Evolutionary conservation across 2,797 vertebrate genomes (phyloP), one percentile per base, ranked within the genome.

Genomic region (Leucoraja ocellata): DNA sequence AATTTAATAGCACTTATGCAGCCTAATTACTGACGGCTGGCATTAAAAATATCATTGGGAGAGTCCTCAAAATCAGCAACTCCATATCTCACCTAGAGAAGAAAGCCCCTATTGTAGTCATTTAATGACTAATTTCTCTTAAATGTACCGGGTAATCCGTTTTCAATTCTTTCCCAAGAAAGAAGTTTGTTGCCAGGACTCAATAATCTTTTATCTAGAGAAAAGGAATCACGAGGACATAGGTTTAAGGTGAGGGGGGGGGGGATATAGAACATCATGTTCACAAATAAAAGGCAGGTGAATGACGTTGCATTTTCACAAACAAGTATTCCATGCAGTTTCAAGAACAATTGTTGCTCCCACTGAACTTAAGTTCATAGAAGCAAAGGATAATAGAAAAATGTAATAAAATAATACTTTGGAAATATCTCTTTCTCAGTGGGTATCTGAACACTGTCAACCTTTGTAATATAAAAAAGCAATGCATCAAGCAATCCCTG

Each of bases 381-480:
- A 84, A 25, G 54, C 54, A 83, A 58, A 83, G 11, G 28, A 54
- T 23, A 54, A 83, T 54, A 54, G 4, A 86, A 63, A n/a, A 63
- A 63, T 63, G 58, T 13, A 86, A n/a, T 63, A 86, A 63, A 86
- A n/a, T 84, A 86, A 86, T 32, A 16, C n/a, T 86, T 86, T 86
- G 18, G 32, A 23, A 10, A 32, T 65, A 65, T 18, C 13, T 16
- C 0, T 88, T 73, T 32, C 2, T 68, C 2, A 63, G 14, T 16
- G 8, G n/a, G n/a, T 88, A 65, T 88, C 63, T 32, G 13, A 68
- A 21, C 4, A 65, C 32, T 88, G 18, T n/a, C 83, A 61, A 25
- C 81, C 58, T 25, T 11, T 25, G 80, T 54, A 46, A 46, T 23
- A n/a, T 23, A 84, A 28, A 76, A 36, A 58, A 25, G 16, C 5